These are phyloP conservation scores for Caenorhabditis zanzibari DNA, from an alignment of 2,888 invertebrate species.

Conservation along the genomic window DNA sequence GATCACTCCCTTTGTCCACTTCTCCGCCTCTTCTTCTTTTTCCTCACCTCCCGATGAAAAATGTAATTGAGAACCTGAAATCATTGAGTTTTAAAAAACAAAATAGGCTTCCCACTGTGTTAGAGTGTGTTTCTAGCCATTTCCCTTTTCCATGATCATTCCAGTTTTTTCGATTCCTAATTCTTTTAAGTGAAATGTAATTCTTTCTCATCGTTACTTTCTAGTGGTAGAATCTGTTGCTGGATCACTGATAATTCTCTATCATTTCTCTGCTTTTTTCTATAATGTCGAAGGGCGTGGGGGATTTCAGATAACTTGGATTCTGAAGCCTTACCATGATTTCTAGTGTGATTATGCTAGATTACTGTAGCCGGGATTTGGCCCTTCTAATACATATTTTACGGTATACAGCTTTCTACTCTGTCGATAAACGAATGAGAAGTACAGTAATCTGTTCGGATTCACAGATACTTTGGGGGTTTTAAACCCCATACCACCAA, in stretches of 20 bases:
- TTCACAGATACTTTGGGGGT: too few species aligned
- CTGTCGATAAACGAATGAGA: too few species aligned
- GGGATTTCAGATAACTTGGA: neutral
- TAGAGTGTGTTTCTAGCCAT: neutral
- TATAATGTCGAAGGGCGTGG: neutral
- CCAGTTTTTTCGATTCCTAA: slow-evolving; percentile 25
- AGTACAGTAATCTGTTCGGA: too few species aligned
- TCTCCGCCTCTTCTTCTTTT: neutral
- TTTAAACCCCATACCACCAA: too few species aligned
- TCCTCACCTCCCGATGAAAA: slow-evolving; percentile 3
- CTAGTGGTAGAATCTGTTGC: neutral
- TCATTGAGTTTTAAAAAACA: slow-evolving; percentile 6
- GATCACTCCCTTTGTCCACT: slow-evolving; percentile 10
- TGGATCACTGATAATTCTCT: slow-evolving; percentile 9
- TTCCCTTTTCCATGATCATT: slow-evolving; percentile 22
- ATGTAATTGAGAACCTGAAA: slow-evolving; percentile 18
- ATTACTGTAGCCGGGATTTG: too few species aligned
- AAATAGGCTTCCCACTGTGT: slow-evolving; percentile 8
- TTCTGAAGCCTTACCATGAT: too few species aligned
- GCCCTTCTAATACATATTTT: too few species aligned
- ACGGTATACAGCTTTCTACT: too few species aligned
- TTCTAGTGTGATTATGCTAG: too few species aligned
- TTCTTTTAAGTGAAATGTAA: slow-evolving; percentile 19
- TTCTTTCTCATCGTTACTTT: slow-evolving; percentile 38
- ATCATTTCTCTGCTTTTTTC: neutral